Evolutionary conservation across 2,797 vertebrate genomes (phyloP).

Genomic region (Threskiornis aethiopicus): DNA sequence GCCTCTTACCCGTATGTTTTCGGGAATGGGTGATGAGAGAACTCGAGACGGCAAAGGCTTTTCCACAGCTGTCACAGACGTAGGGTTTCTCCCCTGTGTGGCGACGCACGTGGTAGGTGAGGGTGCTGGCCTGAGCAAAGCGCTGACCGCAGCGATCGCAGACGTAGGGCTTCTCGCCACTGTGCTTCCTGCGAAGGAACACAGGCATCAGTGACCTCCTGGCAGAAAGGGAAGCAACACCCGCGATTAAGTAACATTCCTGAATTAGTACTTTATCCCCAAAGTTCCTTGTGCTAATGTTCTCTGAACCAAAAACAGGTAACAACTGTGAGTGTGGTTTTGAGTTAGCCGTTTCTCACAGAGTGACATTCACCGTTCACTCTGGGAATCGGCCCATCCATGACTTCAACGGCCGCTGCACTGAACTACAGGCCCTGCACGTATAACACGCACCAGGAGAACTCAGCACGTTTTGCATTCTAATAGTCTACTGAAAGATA

Average conservation of each 20-base stretch:
- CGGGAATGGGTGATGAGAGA: constrained; percentile 95
- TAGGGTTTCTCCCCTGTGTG: constrained; percentile 99
- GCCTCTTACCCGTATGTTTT: constrained; percentile 88
- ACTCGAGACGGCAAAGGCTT: constrained; percentile 95
- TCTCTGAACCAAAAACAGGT: neutral
- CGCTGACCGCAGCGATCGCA: constrained; percentile 94
- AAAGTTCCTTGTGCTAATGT: neutral
- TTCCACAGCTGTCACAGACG: constrained; percentile 95
- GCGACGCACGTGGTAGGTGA: constrained; percentile 94
- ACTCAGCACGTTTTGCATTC: neutral
- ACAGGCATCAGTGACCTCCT: neutral
- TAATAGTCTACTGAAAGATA: rapidly evolving
- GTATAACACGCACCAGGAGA: rapidly evolving
- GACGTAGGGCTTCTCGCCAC: constrained; percentile 96
- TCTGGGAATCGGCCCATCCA: rapidly evolving
- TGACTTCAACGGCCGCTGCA: neutral
- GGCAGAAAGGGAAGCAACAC: neutral
- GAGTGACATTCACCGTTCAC: neutral
- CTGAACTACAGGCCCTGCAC: neutral
- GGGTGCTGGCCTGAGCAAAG: constrained; percentile 95
- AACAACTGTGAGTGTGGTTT: rapidly evolving
- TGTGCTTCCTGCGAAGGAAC: constrained; percentile 82
- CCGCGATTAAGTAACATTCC: no score
- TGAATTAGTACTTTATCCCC: neutral
- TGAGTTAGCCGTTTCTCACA: rapidly evolving